These are phyloP conservation scores for Mus spretus DNA, from an alignment of 2,797 vertebrate genomes.

Conservation along the genomic window DNA sequence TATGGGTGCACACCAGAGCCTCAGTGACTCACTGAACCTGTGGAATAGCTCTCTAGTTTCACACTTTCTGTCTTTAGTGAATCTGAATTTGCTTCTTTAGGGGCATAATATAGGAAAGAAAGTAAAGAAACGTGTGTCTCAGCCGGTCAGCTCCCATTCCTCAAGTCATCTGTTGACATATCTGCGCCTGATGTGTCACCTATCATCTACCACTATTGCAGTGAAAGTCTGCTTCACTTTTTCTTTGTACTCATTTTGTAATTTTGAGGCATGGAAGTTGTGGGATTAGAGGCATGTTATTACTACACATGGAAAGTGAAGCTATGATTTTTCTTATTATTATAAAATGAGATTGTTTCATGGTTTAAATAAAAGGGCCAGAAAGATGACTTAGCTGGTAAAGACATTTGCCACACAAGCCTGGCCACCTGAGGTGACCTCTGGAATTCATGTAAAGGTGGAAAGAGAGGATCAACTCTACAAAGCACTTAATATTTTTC, in stretches of 20 bases:
- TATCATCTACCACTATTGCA: conserved; percentile 30
- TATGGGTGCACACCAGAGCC: not conserved
- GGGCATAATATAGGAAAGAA: conserved; percentile 47
- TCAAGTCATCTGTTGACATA: conserved; percentile 31
- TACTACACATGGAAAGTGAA: not conserved
- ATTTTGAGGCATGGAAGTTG: not conserved
- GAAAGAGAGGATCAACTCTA: not conserved
- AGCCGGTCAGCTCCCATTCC: not conserved
- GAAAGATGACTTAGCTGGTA: not conserved
- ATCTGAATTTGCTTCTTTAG: conserved; percentile 29
- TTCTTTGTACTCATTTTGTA: not conserved
- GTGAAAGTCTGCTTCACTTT: no score
- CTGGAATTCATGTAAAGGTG: not conserved
- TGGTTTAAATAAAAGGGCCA: conserved; percentile 31
- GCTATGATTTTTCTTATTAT: conserved; percentile 50
- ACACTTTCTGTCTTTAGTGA: conserved; percentile 42
- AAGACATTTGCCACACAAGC: not conserved
- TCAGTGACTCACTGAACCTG: not conserved
- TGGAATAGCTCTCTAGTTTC: conserved; percentile 45
- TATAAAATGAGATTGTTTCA: conserved; percentile 40
- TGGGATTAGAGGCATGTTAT: not conserved
- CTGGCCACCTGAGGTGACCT: not conserved
- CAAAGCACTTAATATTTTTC: not conserved
- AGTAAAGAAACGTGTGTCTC: not conserved
- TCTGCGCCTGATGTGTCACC: conserved; percentile 31